Evolutionary conservation across 2,797 vertebrate genomes (phyloP).

Genomic region (Distichodus sexfasciatus): DNA sequence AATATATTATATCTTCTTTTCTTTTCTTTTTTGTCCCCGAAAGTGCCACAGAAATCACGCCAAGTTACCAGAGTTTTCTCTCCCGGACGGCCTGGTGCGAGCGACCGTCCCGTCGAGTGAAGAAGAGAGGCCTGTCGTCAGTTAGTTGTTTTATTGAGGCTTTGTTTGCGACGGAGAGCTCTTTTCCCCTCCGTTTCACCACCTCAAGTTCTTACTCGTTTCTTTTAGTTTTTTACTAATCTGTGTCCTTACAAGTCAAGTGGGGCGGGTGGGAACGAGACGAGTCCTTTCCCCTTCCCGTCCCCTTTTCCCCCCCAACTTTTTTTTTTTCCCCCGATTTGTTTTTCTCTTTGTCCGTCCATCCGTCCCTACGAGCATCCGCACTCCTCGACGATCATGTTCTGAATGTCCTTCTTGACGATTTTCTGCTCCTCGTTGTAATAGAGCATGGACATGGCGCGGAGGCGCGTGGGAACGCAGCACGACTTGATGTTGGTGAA

Average conservation of each 20-base stretch:
- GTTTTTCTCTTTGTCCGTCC: conserved; percentile 31
- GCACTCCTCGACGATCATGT: conserved; percentile 99
- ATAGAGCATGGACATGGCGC: conserved; percentile 99
- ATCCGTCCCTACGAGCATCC: conserved; percentile 83
- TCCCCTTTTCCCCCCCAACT: conserved; percentile 8
- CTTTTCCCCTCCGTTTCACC: conserved; percentile 25
- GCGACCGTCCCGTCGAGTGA: conserved; percentile 38
- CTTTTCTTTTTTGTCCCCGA: conserved; percentile 65
- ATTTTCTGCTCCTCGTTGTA: conserved; percentile 97
- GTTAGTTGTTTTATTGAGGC: no score
- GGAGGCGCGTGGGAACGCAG: conserved; percentile 92
- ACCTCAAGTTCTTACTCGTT: no score
- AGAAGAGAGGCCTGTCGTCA: conserved; percentile 51
- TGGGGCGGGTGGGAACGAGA: no score
- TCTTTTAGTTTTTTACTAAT: conserved; percentile 26
- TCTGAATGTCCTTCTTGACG: conserved; percentile 98
- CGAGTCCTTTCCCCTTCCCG: conserved; percentile 22
- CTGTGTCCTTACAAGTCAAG: conserved; percentile 18
- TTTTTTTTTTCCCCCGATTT: conserved; percentile 34
- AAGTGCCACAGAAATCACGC: conserved; percentile 71
- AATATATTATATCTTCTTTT: conserved; percentile 79
- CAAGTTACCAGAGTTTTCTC: conserved; percentile 59
- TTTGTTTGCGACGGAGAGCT: conserved; percentile 37
- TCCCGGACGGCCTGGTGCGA: conserved; percentile 41
- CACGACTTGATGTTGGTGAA: conserved; percentile 95